phyloP scores from a whole-genome alignment of 2,113 vertebrate genomes.

The Pollachius pollachius region DNA sequence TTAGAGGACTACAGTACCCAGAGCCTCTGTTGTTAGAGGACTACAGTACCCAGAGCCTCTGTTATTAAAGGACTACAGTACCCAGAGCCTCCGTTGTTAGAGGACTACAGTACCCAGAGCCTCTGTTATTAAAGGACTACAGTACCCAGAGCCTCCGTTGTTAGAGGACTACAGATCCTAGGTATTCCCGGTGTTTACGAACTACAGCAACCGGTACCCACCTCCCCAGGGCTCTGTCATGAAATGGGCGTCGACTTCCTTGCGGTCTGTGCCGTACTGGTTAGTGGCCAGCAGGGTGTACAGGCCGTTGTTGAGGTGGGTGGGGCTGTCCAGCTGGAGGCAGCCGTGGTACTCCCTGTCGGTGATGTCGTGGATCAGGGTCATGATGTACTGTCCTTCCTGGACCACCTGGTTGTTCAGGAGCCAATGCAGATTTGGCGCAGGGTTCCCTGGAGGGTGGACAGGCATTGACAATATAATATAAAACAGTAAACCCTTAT shows the following conservation, averaged over 20 bases:
- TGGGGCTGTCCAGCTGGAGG: conserved; percentile 93
- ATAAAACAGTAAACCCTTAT: too few relatives aligned
- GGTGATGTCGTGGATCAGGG: conserved; percentile 87
- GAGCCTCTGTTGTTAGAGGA: too few relatives aligned
- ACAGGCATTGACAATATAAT: too few relatives aligned
- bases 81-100: too few relatives aligned
- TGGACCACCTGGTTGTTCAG: conserved; percentile 74
- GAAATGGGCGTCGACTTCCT: conserved; percentile 85
- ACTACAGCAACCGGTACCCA: conserved; percentile 45
- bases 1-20: too few relatives aligned
- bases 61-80: too few relatives aligned
- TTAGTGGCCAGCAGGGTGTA: conserved; percentile 88
- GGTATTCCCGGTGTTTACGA: too few relatives aligned
- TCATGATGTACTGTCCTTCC: conserved; percentile 86
- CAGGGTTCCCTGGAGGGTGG: conserved; percentile 80
- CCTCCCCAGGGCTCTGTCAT: conserved; percentile 86
- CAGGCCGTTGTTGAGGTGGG: conserved; percentile 91
- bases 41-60: too few relatives aligned
- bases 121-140: too few relatives aligned
- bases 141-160: too few relatives aligned
- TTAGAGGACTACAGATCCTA: too few relatives aligned
- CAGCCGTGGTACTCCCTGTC: conserved; percentile 95
- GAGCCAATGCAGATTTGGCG: conserved; percentile 84
- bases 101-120: too few relatives aligned
- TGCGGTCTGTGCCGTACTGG: conserved; percentile 79